Evolutionary conservation across 92 coral and sea anemone genomes (phyloP).

Genomic region (Phymanthus crucifer): DNA sequence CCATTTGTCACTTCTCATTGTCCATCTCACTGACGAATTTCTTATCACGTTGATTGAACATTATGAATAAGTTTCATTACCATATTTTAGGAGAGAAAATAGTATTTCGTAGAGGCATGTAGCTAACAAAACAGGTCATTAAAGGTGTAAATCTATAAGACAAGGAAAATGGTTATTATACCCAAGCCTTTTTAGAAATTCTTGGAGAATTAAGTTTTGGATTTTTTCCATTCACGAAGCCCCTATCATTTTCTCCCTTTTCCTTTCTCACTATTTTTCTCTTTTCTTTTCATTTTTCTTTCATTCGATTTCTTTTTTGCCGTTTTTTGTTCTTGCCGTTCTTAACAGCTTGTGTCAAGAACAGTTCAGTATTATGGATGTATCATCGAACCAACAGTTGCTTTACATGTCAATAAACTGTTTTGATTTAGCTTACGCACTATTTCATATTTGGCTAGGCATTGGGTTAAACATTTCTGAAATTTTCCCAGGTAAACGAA

Average conservation of each 20-base stretch:
- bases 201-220: too few relatives aligned
- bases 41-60: constrained; percentile 1
- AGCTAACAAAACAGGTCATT: background rate
- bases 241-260: background rate
- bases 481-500: background rate
- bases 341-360: background rate
- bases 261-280: background rate
- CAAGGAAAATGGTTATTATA: background rate
- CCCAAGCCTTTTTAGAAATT: background rate
- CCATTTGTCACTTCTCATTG: background rate
- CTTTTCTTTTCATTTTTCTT: background rate
- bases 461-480: background rate
- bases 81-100: background rate
- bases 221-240: background rate
- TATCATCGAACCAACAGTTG: background rate
- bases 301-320: too few relatives aligned
- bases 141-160: background rate
- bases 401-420: background rate
- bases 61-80: background rate
- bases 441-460: background rate
- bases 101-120: background rate
- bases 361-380: background rate
- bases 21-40: background rate
- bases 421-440: background rate
- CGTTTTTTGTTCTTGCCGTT: too few relatives aligned